Conservation (phyloP, 2,113 vertebrate genomes). For the Leucopternis melanops region DNA sequence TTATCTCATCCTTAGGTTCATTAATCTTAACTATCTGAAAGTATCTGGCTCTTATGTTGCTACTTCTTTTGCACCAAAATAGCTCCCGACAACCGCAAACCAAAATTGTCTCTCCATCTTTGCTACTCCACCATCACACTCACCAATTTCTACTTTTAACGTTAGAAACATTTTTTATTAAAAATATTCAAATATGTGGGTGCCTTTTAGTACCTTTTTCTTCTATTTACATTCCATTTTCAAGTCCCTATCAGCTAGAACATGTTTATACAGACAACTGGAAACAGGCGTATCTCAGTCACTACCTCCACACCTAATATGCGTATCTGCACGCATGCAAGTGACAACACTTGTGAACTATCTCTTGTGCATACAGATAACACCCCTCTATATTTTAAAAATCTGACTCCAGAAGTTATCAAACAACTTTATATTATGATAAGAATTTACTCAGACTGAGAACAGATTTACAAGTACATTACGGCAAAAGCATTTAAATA, state of each 20-base stretch:
- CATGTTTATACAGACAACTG: neutral
- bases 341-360: neutral
- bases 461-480: neutral
- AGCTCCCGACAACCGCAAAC: neutral
- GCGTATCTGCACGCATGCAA: neutral
- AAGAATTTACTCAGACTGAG: neutral
- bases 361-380: neutral
- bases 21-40: neutral
- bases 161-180: neutral
- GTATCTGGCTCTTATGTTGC: fast-evolving
- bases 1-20: neutral
- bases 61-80: neutral
- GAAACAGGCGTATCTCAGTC: neutral
- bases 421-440: fast-evolving
- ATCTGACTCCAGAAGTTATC: neutral
- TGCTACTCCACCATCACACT: neutral
- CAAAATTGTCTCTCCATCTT: neutral
- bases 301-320: neutral
- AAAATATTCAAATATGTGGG: neutral
- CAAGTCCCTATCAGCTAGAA: neutral
- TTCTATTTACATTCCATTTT: neutral
- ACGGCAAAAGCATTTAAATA: neutral
- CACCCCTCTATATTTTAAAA: neutral
- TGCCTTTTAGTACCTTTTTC: neutral
- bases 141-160: neutral